A percentile compares a stretch with the other conserved stretches of the same genome.
Conservation (phyloP, 2,797 vertebrate genomes). For the Antrozous pallidus region DNA sequence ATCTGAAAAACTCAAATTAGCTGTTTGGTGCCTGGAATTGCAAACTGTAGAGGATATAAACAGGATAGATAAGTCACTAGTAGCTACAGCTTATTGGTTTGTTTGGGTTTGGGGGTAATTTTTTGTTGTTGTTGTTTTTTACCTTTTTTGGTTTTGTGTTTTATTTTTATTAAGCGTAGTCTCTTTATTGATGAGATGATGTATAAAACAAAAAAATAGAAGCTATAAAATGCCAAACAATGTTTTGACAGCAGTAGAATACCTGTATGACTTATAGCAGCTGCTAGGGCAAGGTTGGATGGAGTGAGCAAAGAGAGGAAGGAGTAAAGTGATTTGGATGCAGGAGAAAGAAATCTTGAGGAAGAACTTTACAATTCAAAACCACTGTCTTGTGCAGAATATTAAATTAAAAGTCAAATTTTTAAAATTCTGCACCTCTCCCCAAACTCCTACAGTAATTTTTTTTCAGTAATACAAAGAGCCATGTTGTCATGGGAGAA, state of each 20-base stretch:
- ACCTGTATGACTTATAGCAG: not conserved
- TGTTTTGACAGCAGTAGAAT: not conserved
- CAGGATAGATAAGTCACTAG: not conserved
- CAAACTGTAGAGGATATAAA: not conserved
- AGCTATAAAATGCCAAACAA: not conserved
- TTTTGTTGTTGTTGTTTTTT: not conserved
- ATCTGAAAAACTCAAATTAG: not conserved
- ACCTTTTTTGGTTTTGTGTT: not conserved
- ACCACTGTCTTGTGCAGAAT: not conserved
- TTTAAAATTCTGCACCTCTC: not conserved
- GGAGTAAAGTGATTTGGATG: not conserved
- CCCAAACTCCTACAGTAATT: not conserved
- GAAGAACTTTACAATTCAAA: not conserved
- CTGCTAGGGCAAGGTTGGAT: not conserved
- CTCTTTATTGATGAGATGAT: not conserved
- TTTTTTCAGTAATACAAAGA: slow-evolving; percentile 23
- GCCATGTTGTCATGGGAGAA: not conserved
- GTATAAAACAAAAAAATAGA: not conserved
- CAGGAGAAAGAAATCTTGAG: not conserved
- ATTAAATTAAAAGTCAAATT: not conserved
- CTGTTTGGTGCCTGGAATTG: not conserved
- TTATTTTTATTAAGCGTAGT: not conserved
- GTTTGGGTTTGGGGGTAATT: not conserved
- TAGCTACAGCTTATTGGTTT: not conserved
- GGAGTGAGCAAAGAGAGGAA: not conserved